phyloP scores from a whole-genome alignment of 1,140 invertebrate species.

The Mamestra configurata region DNA sequence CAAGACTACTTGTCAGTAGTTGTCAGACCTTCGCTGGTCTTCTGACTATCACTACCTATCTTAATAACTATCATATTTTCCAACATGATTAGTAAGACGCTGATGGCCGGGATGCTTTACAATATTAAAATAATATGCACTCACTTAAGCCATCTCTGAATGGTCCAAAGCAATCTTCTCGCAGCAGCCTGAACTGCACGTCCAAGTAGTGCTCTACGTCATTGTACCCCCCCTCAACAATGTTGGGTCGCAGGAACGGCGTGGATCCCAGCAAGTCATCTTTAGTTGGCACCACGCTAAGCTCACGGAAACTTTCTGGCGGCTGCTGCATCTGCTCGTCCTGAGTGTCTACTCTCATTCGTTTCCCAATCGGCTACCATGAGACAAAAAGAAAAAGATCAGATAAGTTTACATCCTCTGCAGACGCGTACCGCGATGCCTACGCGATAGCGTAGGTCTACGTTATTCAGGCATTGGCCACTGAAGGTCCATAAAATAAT shows the following conservation, averaged over 20 bases:
- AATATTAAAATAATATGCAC: slow-evolving; percentile 25
- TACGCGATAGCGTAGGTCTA: no score
- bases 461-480: no score
- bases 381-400: not conserved
- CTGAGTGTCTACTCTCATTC: not conserved
- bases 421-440: no score
- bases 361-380: not conserved
- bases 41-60: no score
- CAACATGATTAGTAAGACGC: no score
- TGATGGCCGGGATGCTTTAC: no score
- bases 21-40: no score
- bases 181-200: slow-evolving; percentile 92
- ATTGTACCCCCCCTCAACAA: slow-evolving; percentile 89
- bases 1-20: no score
- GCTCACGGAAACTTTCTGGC: slow-evolving; percentile 86
- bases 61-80: no score
- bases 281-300: slow-evolving; percentile 74
- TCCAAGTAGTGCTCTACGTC: slow-evolving; percentile 92
- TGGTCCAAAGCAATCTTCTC: slow-evolving; percentile 92
- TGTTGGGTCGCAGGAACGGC: slow-evolving; percentile 85
- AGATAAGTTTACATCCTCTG: not conserved
- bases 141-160: slow-evolving; percentile 88
- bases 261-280: slow-evolving; percentile 66
- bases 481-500: no score
- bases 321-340: slow-evolving; percentile 68